Evolutionary conservation across 2,113 vertebrate genomes (phyloP), one percentile per base, ranked within the genome.

Genomic region (Albula goreensis): DNA sequence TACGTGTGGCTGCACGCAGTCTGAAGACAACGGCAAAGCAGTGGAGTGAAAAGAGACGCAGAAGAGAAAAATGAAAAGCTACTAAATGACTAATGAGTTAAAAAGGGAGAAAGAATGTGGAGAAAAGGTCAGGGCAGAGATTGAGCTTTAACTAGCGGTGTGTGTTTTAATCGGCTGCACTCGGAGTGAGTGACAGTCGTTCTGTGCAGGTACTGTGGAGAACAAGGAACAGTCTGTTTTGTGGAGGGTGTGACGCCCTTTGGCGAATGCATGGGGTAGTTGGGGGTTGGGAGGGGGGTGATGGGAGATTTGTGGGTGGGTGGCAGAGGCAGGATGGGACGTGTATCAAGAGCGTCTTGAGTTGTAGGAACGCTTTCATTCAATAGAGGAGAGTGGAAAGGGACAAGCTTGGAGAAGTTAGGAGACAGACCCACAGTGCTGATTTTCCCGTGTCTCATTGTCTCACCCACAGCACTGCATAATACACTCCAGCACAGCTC

Each of bases 1-100:
- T 89, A 85, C 87, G 83, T 85, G 89, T 88, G 89, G 74, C 88
- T 13, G 52, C 31, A 41, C 5, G 50, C 77, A 84, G 31, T 84
- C 22, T 78, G 87, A 88, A 52, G 90, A 93, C 90, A 93, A 80
- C 91, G 79, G 82, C 85, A 87, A n/a, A 56, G 87, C 89, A 80
- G 88, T 88, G 89, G 86, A 89, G 88, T 91, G 89, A 88, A 83
- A 74, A 31, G 48, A 79, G 17, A 17, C 3, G 12, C n/a, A 83
- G 31, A 79, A 49, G 86, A 92, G 90, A 93, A 92, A 92, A 74
- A 91, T 90, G 92, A 92, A 92, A 90, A 90, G 86, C 90, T 93
- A 91, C 93, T 94, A 92, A 90, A 92, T 53, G 57, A 89, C 90
- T 93, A 91, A 91, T 93, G 92, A 92, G 93, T 89, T 66, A 19